A percentile compares a stretch with the other conserved stretches of the same genome.
Evolutionary conservation across 1,140 invertebrate species (phyloP).

Genomic region (Mercenaria mercenaria): DNA sequence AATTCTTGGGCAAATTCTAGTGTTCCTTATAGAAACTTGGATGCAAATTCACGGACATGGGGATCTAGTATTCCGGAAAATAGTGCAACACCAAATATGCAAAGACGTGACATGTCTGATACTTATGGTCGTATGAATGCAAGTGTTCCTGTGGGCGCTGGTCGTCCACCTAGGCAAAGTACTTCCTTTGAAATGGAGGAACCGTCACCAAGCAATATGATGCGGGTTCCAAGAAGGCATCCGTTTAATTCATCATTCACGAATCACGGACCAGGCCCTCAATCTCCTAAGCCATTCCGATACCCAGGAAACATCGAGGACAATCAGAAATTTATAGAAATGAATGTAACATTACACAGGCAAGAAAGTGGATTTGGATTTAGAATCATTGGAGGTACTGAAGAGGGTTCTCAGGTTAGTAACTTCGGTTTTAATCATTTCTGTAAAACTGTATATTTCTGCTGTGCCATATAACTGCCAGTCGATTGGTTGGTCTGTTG

Average conservation of each 20-base stretch:
- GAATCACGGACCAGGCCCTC: slow-evolving; percentile 50
- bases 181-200: slow-evolving; percentile 90
- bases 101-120: slow-evolving; percentile 45
- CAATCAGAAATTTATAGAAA: slow-evolving; percentile 89
- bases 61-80: slow-evolving; percentile 66
- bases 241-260: slow-evolving; percentile 71
- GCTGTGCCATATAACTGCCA: too few relatives aligned
- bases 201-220: slow-evolving; percentile 81
- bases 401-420: slow-evolving; percentile 96
- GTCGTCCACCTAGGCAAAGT: slow-evolving; percentile 87
- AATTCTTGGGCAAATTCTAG: slow-evolving; percentile 58
- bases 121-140: slow-evolving; percentile 35
- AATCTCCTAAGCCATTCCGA: slow-evolving; percentile 68
- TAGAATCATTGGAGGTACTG: slow-evolving; percentile 98
- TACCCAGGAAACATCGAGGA: slow-evolving; percentile 70
- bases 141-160: slow-evolving; percentile 69
- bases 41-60: slow-evolving; percentile 55
- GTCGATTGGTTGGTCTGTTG: too few relatives aligned
- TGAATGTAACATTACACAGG: slow-evolving; percentile 92
- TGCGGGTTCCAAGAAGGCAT: slow-evolving; percentile 75
- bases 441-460: too few relatives aligned
- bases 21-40: slow-evolving; percentile 56
- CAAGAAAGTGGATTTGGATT: slow-evolving; percentile 98
- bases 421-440: too few relatives aligned
- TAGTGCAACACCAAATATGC: slow-evolving; percentile 57